Base-by-base conservation (phyloP, 2,797 vertebrate species). In the Neomorphus geoffroyi region DNA sequence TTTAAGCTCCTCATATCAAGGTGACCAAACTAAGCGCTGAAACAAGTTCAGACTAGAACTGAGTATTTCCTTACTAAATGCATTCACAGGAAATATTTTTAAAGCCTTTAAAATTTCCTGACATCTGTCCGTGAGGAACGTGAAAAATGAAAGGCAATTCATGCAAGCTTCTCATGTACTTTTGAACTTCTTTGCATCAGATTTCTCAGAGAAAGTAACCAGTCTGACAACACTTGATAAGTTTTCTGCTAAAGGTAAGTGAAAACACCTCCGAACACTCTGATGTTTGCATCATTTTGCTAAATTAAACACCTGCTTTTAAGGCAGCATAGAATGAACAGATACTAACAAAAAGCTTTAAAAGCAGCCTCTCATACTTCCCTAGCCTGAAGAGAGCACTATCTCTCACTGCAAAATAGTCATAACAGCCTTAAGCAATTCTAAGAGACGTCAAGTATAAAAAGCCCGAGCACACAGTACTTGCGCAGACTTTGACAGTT, bases 21-120 rank as follows among this genome's bases (percentile, higher is more conserved):
- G 37, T 89, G 86, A 91, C 77, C 84, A 74, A 89, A 53, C 9
- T 35, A 80, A 77, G 24, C 24, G 61, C 23, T 61, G 19, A 80
- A 91, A 87, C 89, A 95, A 90, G 94, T 87, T 80, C 58, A 74
- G 89, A 80, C 92, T 86, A 43, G 79, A 92, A 54, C 11, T 11
- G 53, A 85, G 74, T 32, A n/a, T n/a, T 91, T 93, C 69, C 79
- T 85, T 41, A 74, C 35, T 54, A 54, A 83, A 88, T 85, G 61
- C 61, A 72, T 61, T 58, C 75, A 91, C 51, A 54, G 84, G 73
- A 86, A 86, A 65, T 57, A 85, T 61, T 87, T 89, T 71, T 61
- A 78, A 88, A 84, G 56, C 35, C 66, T 88, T 88, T 71, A 91
- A 94, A 81, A 61, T 46, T 83, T 90, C 75, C 62, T 94, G 80